Evolutionary conservation across 2,888 invertebrate genomes (phyloP).

Genomic region (Acronicta psi): DNA sequence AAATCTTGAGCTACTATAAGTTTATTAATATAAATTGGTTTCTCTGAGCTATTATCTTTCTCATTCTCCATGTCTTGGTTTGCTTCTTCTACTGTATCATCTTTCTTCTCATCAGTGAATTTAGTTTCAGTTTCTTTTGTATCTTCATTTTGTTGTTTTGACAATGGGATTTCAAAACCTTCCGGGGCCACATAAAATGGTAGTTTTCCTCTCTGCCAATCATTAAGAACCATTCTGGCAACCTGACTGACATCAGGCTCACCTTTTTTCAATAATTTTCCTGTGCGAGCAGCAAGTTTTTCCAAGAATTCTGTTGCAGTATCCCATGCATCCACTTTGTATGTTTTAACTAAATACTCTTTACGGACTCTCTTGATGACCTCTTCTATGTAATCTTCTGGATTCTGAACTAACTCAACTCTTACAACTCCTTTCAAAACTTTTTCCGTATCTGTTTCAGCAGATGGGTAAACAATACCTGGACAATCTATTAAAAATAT

Average conservation of each 20-base stretch:
- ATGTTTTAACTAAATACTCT: constrained; percentile 97
- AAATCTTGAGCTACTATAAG: constrained; percentile 93
- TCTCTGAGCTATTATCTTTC: constrained; percentile 64
- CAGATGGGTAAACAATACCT: constrained; percentile 98
- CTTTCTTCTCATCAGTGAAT: constrained; percentile 65
- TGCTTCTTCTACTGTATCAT: constrained; percentile 68
- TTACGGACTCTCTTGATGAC: constrained; percentile 96
- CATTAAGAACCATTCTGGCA: constrained; percentile 98
- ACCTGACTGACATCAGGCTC: constrained; percentile 97
- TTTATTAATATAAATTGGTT: constrained; percentile 78
- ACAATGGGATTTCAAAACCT: constrained; percentile 92
- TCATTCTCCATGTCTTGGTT: constrained; percentile 61
- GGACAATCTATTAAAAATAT: constrained; percentile 99
- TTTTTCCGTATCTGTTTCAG: constrained; percentile 97
- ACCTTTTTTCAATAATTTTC: constrained; percentile 98
- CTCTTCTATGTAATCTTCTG: constrained; percentile 97
- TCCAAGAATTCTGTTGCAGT: constrained; percentile 96
- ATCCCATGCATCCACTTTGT: constrained; percentile 95
- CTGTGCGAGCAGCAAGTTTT: constrained; percentile 95
- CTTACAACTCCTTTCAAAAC: constrained; percentile 99
- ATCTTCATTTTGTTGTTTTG: constrained; percentile 73
- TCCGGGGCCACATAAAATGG: constrained; percentile 98
- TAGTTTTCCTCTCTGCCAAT: constrained; percentile 99
- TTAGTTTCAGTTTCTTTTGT: constrained; percentile 55
- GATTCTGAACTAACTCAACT: constrained; percentile 97